A percentile compares a stretch with the other conserved stretches of the same genome.
phyloP scores from a whole-genome alignment of 2,888 invertebrate genomes.

The Buathra laborator region DNA sequence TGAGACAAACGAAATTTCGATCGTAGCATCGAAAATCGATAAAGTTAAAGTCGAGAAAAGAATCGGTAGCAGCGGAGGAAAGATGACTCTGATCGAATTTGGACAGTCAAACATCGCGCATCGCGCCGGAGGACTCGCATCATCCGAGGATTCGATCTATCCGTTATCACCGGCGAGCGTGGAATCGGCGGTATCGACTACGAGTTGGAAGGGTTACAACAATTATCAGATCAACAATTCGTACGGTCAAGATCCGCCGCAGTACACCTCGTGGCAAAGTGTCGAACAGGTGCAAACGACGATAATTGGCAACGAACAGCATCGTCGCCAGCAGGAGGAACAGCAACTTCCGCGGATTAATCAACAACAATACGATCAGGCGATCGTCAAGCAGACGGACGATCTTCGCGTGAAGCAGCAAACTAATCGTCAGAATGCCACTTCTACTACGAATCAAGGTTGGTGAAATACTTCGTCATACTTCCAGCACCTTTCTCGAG shows the following conservation, averaged over 20 bases:
- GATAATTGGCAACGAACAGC: constrained; percentile 29
- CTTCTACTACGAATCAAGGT: constrained; percentile 51
- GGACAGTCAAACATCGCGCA: constrained; percentile 49
- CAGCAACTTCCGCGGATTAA: constrained; percentile 23
- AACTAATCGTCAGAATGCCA: constrained; percentile 39
- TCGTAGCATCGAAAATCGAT: constrained; percentile 15
- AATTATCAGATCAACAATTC: constrained; percentile 36
- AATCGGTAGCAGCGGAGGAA: constrained; percentile 24
- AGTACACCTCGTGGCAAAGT: constrained; percentile 40
- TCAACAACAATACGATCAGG: neutral
- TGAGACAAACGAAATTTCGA: constrained; percentile 20
- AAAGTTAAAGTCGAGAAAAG: constrained; percentile 6
- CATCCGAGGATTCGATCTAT: constrained; percentile 64
- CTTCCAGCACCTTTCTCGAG: constrained; percentile 14
- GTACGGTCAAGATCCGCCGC: constrained; percentile 44
- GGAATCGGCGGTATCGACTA: constrained; percentile 65
- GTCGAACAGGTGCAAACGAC: constrained; percentile 37
- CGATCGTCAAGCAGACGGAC: constrained; percentile 19
- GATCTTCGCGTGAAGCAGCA: constrained; percentile 33
- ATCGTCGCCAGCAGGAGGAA: constrained; percentile 34
- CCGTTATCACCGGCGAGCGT: constrained; percentile 71
- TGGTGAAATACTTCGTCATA: constrained; percentile 12
- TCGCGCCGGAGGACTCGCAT: constrained; percentile 49
- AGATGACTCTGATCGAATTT: constrained; percentile 66
- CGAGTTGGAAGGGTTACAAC: constrained; percentile 62